These are phyloP conservation scores for Poeciliopsis presidionis DNA, from an alignment of 2,797 vertebrate species.

Conservation along the genomic window DNA sequence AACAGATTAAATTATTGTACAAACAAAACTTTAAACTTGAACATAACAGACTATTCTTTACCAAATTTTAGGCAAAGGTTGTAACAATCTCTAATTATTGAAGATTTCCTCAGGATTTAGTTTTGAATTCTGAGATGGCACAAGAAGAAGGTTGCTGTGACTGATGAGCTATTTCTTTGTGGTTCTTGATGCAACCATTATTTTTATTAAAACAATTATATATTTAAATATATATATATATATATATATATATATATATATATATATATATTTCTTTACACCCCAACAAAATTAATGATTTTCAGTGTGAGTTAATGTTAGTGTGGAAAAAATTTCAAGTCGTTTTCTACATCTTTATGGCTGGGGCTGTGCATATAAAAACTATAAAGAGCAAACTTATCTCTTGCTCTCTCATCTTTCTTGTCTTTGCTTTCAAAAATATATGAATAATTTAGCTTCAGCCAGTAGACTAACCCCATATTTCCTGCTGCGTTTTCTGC, in stretches of 20 bases:
- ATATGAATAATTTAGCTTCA: conserved; percentile 3
- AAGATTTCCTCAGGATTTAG: background rate
- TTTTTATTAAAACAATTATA: background rate
- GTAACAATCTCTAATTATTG: background rate
- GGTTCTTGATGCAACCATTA: background rate
- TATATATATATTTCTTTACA: no score
- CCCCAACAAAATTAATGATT: no score
- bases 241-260: no score
- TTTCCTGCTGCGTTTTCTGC: conserved; percentile 17
- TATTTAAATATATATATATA: no score
- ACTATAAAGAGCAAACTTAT: background rate
- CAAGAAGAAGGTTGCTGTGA: background rate
- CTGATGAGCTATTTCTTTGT: background rate
- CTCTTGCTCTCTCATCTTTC: background rate
- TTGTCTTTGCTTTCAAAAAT: background rate
- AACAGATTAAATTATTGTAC: background rate
- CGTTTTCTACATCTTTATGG: background rate
- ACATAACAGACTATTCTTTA: background rate
- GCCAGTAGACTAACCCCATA: background rate
- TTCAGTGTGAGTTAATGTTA: background rate
- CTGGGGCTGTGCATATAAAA: background rate
- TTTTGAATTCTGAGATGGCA: background rate
- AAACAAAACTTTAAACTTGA: no score
- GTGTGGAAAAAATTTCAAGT: background rate
- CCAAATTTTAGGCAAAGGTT: background rate